These are phyloP conservation scores for Sebastes steindachneri DNA, from an alignment of 2,797 vertebrate species.

Conservation along the genomic window DNA sequence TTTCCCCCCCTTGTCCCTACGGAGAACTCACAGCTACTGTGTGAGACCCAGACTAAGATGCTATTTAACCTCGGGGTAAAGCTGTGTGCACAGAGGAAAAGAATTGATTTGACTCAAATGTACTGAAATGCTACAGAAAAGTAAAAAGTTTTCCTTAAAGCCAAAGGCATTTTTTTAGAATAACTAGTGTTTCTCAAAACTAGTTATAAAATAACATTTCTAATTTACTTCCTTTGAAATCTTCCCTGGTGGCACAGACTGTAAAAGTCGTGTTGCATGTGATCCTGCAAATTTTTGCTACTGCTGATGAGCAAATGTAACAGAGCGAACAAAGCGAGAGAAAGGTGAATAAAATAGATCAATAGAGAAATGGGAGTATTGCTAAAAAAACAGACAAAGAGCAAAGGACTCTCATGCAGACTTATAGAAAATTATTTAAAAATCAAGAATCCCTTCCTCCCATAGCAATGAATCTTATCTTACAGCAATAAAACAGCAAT, in stretches of 20 bases:
- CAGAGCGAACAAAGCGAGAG: not conserved
- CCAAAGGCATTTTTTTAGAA: not conserved
- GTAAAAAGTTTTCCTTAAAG: not conserved
- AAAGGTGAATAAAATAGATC: not conserved
- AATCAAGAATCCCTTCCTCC: not conserved
- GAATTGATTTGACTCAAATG: not conserved
- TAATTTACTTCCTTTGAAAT: not conserved
- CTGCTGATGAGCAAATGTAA: not conserved
- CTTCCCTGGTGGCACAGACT: not conserved
- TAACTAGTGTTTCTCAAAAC: not conserved
- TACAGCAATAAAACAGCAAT: constrained; percentile 23
- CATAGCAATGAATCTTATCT: not conserved
- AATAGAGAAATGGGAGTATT: not conserved
- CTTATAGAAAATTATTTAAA: not conserved
- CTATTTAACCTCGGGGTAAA: not conserved
- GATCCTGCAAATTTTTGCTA: not conserved
- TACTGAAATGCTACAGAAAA: not conserved
- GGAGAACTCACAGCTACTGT: constrained; percentile 45
- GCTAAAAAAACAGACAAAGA: not conserved
- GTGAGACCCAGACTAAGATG: constrained; percentile 1
- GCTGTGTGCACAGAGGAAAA: not conserved
- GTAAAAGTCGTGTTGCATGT: not conserved
- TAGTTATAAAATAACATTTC: not conserved
- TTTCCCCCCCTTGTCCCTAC: not conserved
- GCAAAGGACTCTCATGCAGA: not conserved